Evolutionary conservation across 2,888 invertebrate genomes (phyloP), one percentile per base, ranked within the genome.

Genomic region (Erebia epiphron): DNA sequence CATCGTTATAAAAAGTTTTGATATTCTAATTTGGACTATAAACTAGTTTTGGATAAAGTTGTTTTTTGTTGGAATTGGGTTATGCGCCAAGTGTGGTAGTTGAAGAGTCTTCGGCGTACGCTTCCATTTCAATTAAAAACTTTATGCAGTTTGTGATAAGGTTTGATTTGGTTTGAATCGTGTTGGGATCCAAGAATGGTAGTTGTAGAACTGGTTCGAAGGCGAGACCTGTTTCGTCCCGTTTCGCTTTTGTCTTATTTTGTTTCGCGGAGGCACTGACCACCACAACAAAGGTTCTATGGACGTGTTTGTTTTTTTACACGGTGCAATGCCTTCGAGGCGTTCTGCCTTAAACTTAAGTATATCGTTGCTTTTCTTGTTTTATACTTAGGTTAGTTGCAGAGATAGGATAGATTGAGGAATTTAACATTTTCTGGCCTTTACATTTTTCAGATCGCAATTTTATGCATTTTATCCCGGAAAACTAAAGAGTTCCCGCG

Each of bases 201-300:
- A 61, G 86, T 85, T 74, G 91, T 86, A 78, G 72, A 82, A 91
- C 92, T 85, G 90, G 92, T 91, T 87, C 80, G 67, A 70, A 69
- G 82, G 79, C 84, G 76, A 83, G 88, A 90, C 90, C 87, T 85
- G 90, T 88, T 89, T 80, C 78, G 81, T 75, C 77, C 73, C 72
- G 87, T 86, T 85, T 80, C 83, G 67, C 67, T 88, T 88, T 89
- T 89, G 86, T 91, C 85, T 92, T 91, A 91, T 92, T 92, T 91
- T 89, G 89, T 90, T 90, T 88, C 83, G 88, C 86, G 82, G 86
- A 91, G 89, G 92, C 89, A 93, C 92, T 93, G 92, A 93, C 92
- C 92, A 93, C 87, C 87, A 92, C 92, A 93, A 93, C 89, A 92
- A 91, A 92, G 90, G 89, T 88, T 82, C 82, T 81, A 86, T 87